Evolutionary conservation across 2,797 vertebrate genomes (phyloP).

Genomic region (Pogoniulus pusillus): DNA sequence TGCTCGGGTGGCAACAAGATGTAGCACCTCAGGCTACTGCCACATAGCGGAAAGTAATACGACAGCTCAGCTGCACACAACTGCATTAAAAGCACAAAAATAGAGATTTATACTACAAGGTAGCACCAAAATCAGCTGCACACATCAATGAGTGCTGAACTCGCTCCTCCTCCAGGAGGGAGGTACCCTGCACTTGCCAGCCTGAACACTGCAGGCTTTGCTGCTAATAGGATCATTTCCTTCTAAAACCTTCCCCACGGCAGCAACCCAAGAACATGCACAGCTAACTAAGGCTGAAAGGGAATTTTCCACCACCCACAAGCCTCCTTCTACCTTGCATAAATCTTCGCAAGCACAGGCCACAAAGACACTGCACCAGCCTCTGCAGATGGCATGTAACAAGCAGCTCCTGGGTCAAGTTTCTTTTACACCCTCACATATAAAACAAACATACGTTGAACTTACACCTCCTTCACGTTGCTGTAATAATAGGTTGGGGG

Average conservation of each 20-base stretch:
- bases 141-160: neutral
- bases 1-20: neutral
- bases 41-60: neutral
- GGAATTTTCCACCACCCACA: slow-evolving; percentile 54
- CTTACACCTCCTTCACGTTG: neutral
- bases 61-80: slow-evolving; percentile 19
- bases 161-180: neutral
- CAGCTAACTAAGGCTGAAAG: slow-evolving; percentile 21
- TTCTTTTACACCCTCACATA: neutral
- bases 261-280: neutral
- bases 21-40: slow-evolving; percentile 7
- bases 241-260: neutral
- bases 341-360: neutral
- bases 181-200: neutral
- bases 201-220: neutral
- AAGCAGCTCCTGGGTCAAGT: neutral
- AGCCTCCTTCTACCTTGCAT: neutral
- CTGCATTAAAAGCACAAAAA: neutral
- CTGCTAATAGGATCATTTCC: slow-evolving; percentile 45
- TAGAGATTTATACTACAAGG: neutral
- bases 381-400: neutral
- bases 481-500: neutral
- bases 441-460: neutral
- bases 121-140: neutral
- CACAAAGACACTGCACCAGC: neutral